Percentiles rank a stretch among this genome's conserved stretches.
Conservation (phyloP, 2,888 invertebrate genomes). For the Sycophila texana region DNA sequence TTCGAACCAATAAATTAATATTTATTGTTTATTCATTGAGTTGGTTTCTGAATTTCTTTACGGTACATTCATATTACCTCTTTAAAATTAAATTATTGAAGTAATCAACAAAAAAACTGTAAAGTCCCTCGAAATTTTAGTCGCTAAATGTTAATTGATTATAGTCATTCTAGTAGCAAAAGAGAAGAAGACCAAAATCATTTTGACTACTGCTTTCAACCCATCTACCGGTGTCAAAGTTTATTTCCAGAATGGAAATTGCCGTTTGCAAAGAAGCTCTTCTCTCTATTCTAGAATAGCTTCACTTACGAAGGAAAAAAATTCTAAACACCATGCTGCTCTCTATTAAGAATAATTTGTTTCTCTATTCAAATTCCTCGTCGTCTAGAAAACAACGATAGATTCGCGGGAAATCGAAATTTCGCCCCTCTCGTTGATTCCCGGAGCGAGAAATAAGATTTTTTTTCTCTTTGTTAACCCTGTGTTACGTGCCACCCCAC, state of each 20-base stretch:
- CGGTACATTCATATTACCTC: no score
- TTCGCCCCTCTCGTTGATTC: conserved; percentile 32
- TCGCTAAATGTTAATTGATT: no score
- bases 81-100: no score
- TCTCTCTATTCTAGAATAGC: conserved; percentile 16
- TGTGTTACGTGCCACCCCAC: conserved; percentile 54
- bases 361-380: conserved; percentile 43
- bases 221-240: background rate
- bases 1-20: no score
- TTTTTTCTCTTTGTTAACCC: conserved; percentile 51
- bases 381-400: conserved; percentile 43
- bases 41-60: no score
- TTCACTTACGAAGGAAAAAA: conserved; percentile 2
- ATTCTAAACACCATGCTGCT: conserved; percentile 31
- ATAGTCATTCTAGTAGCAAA: no score
- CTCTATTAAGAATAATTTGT: conserved; percentile 36
- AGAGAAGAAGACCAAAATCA: no score
- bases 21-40: no score
- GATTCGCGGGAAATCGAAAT: background rate
- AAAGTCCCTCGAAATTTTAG: no score
- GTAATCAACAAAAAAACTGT: no score
- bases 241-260: background rate
- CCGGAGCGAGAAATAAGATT: conserved; percentile 46
- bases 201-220: background rate
- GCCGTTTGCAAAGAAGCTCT: conserved; percentile 19